Percentiles rank a stretch among this genome's conserved stretches.
These are phyloP conservation scores for Drosophila eohydei DNA, from an alignment of 2,888 invertebrate genomes.

Conservation along the genomic window DNA sequence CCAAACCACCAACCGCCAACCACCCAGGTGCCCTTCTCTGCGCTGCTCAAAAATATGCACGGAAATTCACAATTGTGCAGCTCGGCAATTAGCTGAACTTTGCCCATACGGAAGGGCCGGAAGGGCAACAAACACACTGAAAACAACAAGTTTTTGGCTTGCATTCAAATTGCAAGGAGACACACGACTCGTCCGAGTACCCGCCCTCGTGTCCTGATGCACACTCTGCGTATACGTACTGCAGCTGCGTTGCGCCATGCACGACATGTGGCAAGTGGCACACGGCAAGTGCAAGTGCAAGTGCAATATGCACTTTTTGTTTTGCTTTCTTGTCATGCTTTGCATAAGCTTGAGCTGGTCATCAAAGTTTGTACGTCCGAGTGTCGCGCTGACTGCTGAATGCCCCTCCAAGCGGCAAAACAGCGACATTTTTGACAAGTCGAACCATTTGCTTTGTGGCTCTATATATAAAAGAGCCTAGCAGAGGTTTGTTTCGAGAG, in stretches of 20 bases:
- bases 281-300: constrained; percentile 8
- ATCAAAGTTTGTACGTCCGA: neutral
- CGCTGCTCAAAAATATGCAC: constrained; percentile 79
- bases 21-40: neutral
- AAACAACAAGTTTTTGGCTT: constrained; percentile 72
- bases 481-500: neutral
- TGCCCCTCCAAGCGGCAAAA: neutral
- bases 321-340: constrained; percentile 8
- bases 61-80: constrained; percentile 84
- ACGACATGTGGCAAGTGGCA: neutral
- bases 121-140: constrained; percentile 39
- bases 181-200: constrained; percentile 41
- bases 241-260: constrained; percentile 47
- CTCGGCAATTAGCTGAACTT: constrained; percentile 81
- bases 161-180: constrained; percentile 70
- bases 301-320: constrained; percentile 24
- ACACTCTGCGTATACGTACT: constrained; percentile 76
- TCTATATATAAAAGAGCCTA: neutral
- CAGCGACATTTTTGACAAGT: neutral
- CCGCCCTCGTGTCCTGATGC: constrained; percentile 17
- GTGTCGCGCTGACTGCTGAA: neutral
- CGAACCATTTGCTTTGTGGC: neutral
- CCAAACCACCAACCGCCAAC: constrained; percentile 19
- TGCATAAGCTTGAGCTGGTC: constrained; percentile 22
- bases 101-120: constrained; percentile 54